Percentiles rank a stretch among this genome's conserved stretches.
Conservation (phyloP, 1,140 invertebrate species). For the Charaxes varanes region DNA sequence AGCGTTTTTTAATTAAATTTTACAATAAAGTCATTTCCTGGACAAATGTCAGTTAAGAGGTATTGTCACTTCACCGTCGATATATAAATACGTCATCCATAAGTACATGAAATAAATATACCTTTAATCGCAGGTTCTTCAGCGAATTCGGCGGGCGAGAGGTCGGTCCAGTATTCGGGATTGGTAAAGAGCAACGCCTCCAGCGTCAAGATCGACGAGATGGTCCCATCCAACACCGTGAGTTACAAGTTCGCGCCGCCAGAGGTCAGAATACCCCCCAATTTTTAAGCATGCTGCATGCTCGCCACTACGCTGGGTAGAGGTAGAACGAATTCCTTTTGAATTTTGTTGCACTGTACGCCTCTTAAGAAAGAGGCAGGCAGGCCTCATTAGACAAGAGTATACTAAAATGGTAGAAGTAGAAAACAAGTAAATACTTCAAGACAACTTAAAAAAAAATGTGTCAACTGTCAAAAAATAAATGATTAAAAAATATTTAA, state of each 20-base stretch:
- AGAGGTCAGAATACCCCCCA: conserved; percentile 67
- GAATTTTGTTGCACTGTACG: background rate
- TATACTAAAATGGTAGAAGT: no score
- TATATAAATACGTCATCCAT: no score
- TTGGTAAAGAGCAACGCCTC: conserved; percentile 73
- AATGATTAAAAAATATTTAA: no score
- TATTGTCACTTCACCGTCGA: no score
- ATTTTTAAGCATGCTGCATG: conserved; percentile 67
- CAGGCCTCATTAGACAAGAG: no score
- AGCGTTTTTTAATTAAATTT: no score
- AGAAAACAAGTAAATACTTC: no score
- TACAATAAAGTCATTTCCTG: background rate
- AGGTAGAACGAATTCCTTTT: conserved; percentile 6
- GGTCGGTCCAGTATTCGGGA: conserved; percentile 38
- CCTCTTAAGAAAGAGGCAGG: no score
- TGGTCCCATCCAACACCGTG: conserved; percentile 76
- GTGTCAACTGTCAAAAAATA: no score
- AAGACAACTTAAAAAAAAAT: no score
- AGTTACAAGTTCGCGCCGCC: conserved; percentile 77
- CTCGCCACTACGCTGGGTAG: conserved; percentile 21
- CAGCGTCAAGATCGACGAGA: conserved; percentile 82
- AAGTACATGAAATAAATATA: conserved; percentile 6
- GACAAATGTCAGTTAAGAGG: background rate
- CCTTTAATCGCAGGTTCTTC: conserved; percentile 43
- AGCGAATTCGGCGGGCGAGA: conserved; percentile 42